phyloP scores from a whole-genome alignment of 2,113 vertebrate genomes.

The Trachemys scripta region DNA sequence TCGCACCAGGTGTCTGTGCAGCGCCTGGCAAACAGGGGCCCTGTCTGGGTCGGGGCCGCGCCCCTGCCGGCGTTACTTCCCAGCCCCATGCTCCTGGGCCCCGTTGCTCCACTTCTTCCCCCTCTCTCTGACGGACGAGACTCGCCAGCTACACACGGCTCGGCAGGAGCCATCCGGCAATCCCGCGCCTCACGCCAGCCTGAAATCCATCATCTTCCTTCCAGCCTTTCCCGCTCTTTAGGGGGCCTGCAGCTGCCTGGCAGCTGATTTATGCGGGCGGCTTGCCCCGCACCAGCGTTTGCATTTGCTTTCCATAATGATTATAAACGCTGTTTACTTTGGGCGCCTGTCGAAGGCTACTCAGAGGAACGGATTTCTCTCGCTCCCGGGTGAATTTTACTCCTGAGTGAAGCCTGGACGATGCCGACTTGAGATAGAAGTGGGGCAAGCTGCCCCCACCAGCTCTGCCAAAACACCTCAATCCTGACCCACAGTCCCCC shows the following conservation, averaged over 20 bases:
- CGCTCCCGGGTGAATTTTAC: background rate
- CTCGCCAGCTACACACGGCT: background rate
- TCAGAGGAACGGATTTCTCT: background rate
- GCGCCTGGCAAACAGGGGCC: too few relatives aligned
- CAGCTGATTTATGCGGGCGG: background rate
- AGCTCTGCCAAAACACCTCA: background rate
- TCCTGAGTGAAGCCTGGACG: background rate
- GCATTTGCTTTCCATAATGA: background rate
- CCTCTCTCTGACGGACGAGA: too few relatives aligned
- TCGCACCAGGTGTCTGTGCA: too few relatives aligned
- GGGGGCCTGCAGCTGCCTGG: background rate
- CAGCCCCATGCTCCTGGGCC: background rate
- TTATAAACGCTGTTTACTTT: background rate
- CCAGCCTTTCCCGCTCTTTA: background rate
- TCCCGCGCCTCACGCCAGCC: background rate
- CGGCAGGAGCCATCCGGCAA: background rate
- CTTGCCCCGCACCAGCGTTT: background rate
- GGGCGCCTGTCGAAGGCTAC: background rate
- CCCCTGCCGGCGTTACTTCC: too few relatives aligned
- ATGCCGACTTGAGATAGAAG: background rate
- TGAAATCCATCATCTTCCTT: background rate
- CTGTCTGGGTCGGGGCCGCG: too few relatives aligned
- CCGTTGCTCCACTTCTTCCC: background rate
- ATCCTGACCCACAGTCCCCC: background rate
- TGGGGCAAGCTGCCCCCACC: background rate